Percentiles rank a stretch among this genome's conserved stretches.
Conservation (phyloP, 1,140 invertebrate species). For the Pissodes strobi region DNA sequence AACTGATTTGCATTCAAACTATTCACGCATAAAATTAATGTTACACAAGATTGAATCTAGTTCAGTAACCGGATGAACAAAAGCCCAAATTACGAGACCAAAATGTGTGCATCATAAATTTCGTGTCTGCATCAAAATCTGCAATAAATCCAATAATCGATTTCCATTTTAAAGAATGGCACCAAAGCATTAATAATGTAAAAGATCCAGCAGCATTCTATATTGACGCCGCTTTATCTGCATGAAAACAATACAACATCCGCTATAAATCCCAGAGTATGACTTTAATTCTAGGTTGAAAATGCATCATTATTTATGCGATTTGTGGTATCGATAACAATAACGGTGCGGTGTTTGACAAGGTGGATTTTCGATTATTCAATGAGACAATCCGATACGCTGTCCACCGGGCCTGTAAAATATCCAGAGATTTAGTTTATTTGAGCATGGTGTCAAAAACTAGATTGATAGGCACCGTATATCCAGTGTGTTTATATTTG, state of each 20-base stretch:
- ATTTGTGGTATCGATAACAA: constrained; percentile 23
- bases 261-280: constrained; percentile 22
- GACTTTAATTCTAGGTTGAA: constrained; percentile 23
- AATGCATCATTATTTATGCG: constrained; percentile 30
- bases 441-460: too few species aligned
- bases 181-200: constrained; percentile 24
- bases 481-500: too few species aligned
- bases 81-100: too few species aligned
- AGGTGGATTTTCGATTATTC: too few species aligned
- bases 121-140: constrained; percentile 10
- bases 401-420: too few species aligned
- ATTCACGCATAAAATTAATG: neutral
- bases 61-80: constrained; percentile 1
- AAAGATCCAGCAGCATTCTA: constrained; percentile 25
- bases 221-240: constrained; percentile 23
- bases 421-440: too few species aligned
- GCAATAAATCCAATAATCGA: constrained; percentile 26
- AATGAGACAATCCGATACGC: too few species aligned
- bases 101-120: constrained; percentile 12
- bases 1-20: too few species aligned
- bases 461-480: too few species aligned
- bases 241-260: constrained; percentile 28
- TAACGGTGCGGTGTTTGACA: neutral
- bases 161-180: constrained; percentile 26
- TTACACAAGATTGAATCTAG: constrained; percentile 1